Conservation (phyloP, 2,797 vertebrate genomes). For the Florisuga fusca region DNA sequence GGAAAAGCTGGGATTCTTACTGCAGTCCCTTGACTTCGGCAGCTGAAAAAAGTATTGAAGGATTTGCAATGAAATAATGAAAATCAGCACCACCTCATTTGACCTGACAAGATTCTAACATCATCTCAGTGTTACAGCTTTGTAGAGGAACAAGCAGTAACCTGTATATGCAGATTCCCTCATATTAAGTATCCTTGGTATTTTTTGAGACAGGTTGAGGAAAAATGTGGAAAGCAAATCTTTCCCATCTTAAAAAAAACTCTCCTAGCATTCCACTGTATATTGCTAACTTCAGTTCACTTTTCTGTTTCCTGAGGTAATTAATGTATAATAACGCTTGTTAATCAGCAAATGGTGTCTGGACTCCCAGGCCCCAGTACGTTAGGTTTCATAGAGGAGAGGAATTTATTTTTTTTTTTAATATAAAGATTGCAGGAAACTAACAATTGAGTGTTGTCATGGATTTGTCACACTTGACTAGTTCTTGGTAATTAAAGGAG, state of each 20-base stretch:
- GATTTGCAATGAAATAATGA: not conserved
- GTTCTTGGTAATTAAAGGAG: slow-evolving; percentile 33
- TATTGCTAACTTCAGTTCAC: not conserved
- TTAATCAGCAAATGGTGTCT: not conserved
- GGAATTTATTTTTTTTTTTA: slow-evolving; percentile 46
- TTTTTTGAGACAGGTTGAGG: not conserved
- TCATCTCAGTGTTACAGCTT: not conserved
- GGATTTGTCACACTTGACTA: slow-evolving; percentile 31
- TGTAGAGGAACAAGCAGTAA: not conserved
- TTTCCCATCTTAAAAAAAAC: not conserved
- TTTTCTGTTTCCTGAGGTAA: not conserved
- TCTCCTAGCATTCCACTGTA: not conserved
- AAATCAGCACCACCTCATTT: not conserved
- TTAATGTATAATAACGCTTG: not conserved
- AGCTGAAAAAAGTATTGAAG: not conserved
- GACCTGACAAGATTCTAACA: not conserved
- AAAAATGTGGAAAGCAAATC: not conserved
- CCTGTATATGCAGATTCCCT: not conserved
- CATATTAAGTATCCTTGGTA: not conserved
- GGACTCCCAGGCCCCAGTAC: not conserved
- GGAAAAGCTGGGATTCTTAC: not conserved
- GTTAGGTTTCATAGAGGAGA: not conserved
- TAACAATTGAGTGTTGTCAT: not conserved
- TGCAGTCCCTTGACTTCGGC: not conserved
- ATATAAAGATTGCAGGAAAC: not conserved